Evolutionary conservation across 2,888 invertebrate genomes (phyloP), one percentile per base, ranked within the genome.

Genomic region (Lagria hirta): DNA sequence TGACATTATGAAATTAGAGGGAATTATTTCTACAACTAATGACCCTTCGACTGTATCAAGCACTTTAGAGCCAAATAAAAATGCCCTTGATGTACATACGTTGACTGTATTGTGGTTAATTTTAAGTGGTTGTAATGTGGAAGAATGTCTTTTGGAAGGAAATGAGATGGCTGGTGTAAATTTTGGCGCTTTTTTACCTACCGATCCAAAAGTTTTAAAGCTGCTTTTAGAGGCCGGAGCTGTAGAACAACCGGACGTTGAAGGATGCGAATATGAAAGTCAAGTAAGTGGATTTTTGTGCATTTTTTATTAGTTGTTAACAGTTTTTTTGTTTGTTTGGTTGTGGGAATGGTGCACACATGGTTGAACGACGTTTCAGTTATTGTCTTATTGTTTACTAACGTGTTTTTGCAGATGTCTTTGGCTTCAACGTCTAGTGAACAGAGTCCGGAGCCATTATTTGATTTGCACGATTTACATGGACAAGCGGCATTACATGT

Each of bases 401-500:
- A 16, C 11, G 27, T 47, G 27, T 27, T 40, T 43, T 30, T 27
- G 12, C 50, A 66, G 71, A 64, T 71, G 43, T 71, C 70, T 16
- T 57, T 70, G 50, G 68, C 68, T n/a, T 69, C 66, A n/a, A 61
- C 69, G 3, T 71, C 70, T 6, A 62, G 68, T 27, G 71, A 72
- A 53, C 69, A 62, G 16, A 71, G 69, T 54, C 66, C 66, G 1
- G 71, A 80, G 73, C 77, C 77, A 0, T 63, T 74, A 44, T 77
- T 79, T 2, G 74, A 76, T 32, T 67, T 82, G 27, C 75, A 82
- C 11, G 85, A 92, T 66, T 77, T 83, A 12, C 83, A 86, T 43
- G 92, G 92, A 3, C 89, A 93, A 68, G 89, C 91, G 2, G 86
- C 92, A 0, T 73, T 96, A 38, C 93, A 92, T 70, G 80, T 88